Evolutionary conservation across 2,888 invertebrate species (phyloP), one percentile per base, ranked within the genome.

Genomic region (Tethea ocularis): DNA sequence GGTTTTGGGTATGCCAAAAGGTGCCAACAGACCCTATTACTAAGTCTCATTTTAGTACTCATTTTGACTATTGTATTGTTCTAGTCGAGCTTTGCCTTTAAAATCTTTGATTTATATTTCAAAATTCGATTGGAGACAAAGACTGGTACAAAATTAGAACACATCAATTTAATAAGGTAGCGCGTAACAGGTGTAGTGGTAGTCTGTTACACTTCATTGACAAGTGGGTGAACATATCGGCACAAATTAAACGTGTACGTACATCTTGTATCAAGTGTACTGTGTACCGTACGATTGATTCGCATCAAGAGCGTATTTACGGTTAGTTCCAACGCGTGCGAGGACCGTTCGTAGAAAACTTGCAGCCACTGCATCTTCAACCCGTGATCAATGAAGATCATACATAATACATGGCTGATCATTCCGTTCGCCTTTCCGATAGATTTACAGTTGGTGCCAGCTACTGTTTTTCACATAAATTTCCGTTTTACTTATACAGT

Each of bases 221-320:
- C 56, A 57, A 61, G 60, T 68, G 70, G 75, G 74, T 75, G 77
- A 76, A 76, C 74, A 69, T 72, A 72, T 64, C 68, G 75, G 72
- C 68, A 74, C 60, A 61, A 74, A 77, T 74, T 68, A 64, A 74
- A 72, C 75, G 75, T 33, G 2, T 38, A 38, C 75, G 76, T 85
- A 78, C 81, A 86, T 84, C 83, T 83, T 69, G 69, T 67, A 74
- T 76, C 77, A 73, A 63, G 38, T 38, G 38, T 38, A 38, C 15
- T 7, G 73, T 78, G 78, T 89, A 90, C 89, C 88, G 91, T 89
- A 75, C 65, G 76, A 75, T 84, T 73, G 82, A 80, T 85, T 85
- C 81, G 86, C 87, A 86, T 87, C 76, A 72, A 76, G 83, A 83
- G 69, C 77, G 71, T 72, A 64, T n/a, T 88, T 89, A 89, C 88